A percentile compares a stretch with the other conserved stretches of the same genome.
These are phyloP conservation scores for Prunella strophiata DNA, from an alignment of 2,797 vertebrate species.

Conservation along the genomic window DNA sequence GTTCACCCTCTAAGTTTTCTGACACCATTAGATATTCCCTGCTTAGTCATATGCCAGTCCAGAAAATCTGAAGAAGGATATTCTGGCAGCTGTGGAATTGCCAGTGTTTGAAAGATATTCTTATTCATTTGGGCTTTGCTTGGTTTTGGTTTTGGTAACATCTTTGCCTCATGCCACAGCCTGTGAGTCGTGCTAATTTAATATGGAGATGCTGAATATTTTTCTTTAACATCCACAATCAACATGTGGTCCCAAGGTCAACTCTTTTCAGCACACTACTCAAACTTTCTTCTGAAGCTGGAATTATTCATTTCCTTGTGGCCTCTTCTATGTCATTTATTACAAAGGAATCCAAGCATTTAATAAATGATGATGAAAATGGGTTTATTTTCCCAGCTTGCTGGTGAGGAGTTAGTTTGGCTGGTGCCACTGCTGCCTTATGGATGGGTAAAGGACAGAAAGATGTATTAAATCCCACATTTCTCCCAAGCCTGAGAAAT, in stretches of 20 bases:
- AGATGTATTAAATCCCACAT: background rate
- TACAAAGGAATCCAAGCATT: conserved; percentile 32
- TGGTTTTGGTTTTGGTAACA: background rate
- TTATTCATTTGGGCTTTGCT: background rate
- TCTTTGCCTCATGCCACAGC: background rate
- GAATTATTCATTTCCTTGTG: conserved; percentile 27
- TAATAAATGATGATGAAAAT: conserved; percentile 37
- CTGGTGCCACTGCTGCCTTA: background rate
- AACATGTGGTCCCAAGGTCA: background rate
- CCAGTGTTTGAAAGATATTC: background rate
- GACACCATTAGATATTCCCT: background rate
- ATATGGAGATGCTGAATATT: background rate
- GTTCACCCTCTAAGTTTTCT: background rate
- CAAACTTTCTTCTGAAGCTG: conserved; percentile 11
- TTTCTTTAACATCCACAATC: background rate
- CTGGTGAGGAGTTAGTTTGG: background rate
- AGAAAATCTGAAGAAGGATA: background rate
- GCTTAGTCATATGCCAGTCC: background rate
- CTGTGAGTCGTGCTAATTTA: background rate
- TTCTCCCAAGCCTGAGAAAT: background rate
- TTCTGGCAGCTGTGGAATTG: background rate
- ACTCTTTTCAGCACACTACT: conserved; percentile 27
- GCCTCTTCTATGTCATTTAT: conserved; percentile 10
- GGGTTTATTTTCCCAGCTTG: conserved; percentile 17
- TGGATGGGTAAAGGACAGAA: background rate